Evolutionary conservation across 2,888 invertebrate species (phyloP).

Genomic region (Melinopterus prodromus): DNA sequence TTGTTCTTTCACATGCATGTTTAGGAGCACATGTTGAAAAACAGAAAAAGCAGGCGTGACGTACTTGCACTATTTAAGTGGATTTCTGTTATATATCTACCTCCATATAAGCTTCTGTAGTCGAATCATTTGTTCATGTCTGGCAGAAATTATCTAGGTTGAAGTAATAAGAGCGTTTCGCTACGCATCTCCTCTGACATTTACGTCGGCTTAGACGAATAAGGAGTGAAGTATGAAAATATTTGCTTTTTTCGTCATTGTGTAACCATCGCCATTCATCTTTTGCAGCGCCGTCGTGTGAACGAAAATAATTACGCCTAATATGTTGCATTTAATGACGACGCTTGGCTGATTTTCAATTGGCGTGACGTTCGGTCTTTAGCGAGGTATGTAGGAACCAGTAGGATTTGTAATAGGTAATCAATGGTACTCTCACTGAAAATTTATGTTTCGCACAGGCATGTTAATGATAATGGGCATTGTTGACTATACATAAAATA

Average conservation of each 20-base stretch:
- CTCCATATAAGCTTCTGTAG: no score
- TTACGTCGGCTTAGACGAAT: neutral
- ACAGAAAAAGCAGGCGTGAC: no score
- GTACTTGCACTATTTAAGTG: no score
- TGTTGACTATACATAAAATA: neutral
- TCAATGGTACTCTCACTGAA: neutral
- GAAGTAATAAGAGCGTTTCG: no score
- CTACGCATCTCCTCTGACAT: neutral
- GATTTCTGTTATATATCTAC: no score
- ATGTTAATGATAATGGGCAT: neutral
- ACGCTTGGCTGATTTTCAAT: neutral
- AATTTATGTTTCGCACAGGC: neutral
- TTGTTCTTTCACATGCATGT: no score
- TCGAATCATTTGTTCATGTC: no score
- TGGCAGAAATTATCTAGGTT: no score
- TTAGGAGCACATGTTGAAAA: no score
- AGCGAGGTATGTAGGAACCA: no score
- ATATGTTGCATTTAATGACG: neutral
- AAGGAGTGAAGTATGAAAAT: neutral
- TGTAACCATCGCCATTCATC: neutral
- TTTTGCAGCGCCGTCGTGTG: neutral
- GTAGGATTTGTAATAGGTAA: neutral
- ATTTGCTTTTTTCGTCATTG: neutral
- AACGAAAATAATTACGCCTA: neutral
- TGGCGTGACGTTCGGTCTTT: no score